Percentiles rank a stretch among this genome's conserved stretches.
phyloP scores from a whole-genome alignment of 2,888 invertebrate species.

The Masnerella sp. region DNA sequence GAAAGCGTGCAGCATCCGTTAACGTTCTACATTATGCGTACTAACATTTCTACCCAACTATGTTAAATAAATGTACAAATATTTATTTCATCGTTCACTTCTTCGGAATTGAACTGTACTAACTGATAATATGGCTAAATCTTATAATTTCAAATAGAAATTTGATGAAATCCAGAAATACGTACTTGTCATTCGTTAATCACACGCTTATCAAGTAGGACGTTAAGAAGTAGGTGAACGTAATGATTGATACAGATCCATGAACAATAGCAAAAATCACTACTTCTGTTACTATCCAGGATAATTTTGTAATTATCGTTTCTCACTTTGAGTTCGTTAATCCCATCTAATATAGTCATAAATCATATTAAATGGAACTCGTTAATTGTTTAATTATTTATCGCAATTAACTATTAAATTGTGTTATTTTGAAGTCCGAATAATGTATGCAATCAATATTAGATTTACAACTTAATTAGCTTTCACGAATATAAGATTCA shows the following conservation, averaged over 20 bases:
- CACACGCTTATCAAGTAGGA: constrained; percentile 45
- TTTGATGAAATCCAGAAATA: constrained; percentile 28
- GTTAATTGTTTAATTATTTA: too few species aligned
- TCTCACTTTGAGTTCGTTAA: too few species aligned
- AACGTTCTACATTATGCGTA: constrained; percentile 58
- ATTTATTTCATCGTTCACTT: constrained; percentile 44
- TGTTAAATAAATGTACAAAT: constrained; percentile 31
- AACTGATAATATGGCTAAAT: constrained; percentile 3
- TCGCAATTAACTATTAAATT: too few species aligned
- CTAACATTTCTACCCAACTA: constrained; percentile 43
- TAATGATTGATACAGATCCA: constrained; percentile 12
- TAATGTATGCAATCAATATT: too few species aligned
- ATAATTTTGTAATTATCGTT: too few species aligned
- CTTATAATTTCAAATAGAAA: constrained; percentile 44
- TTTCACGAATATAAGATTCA: too few species aligned
- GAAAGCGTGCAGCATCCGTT: constrained; percentile 58
- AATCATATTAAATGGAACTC: too few species aligned
- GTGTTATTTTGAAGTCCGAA: too few species aligned
- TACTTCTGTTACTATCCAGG: too few species aligned
- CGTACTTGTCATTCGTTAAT: constrained; percentile 22
- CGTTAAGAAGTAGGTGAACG: constrained; percentile 40
- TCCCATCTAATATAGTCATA: too few species aligned
- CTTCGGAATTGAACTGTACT: constrained; percentile 15
- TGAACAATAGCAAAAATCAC: constrained; percentile 27
- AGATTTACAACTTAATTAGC: too few species aligned